These are phyloP conservation scores for Pegea sp. DNA, from an alignment of 23 tunicate species.

Conservation along the genomic window DNA sequence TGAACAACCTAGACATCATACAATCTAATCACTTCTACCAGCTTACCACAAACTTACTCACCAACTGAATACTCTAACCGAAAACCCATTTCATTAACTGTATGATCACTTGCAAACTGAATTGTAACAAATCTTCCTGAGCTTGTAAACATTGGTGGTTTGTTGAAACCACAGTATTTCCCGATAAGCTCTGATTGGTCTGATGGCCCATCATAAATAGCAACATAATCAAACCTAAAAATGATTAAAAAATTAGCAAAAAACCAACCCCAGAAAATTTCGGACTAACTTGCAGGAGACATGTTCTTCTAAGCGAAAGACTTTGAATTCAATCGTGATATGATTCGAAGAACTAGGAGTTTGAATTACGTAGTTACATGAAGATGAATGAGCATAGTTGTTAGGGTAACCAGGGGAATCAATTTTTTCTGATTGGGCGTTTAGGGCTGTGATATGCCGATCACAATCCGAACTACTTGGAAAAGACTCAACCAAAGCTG, in stretches of 20 bases:
- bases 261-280: neutral
- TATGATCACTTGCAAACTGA: conserved; percentile 19
- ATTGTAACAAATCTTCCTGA: conserved; percentile 29
- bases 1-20: too few relatives aligned
- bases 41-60: too few relatives aligned
- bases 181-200: conserved; percentile 1
- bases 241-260: neutral
- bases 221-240: conserved; percentile 49
- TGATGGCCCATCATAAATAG: conserved; percentile 37
- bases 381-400: conserved; percentile 8
- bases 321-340: conserved; percentile 17
- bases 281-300: conserved; percentile 22
- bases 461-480: conserved; percentile 35
- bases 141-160: conserved; percentile 8
- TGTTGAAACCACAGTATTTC: conserved; percentile 23
- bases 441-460: conserved; percentile 5
- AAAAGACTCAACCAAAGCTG: too few relatives aligned
- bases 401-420: conserved; percentile 22
- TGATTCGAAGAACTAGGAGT: conserved; percentile 6
- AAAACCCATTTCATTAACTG: conserved; percentile 26
- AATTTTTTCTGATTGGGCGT: conserved; percentile 22
- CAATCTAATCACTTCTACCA: too few relatives aligned
- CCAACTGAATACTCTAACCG: conserved; percentile 14
- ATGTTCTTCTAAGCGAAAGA: conserved; percentile 39
- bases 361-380: conserved; percentile 20